Evolutionary conservation across 2,113 vertebrate genomes (phyloP).

Genomic region (Pachycephala philippinensis): DNA sequence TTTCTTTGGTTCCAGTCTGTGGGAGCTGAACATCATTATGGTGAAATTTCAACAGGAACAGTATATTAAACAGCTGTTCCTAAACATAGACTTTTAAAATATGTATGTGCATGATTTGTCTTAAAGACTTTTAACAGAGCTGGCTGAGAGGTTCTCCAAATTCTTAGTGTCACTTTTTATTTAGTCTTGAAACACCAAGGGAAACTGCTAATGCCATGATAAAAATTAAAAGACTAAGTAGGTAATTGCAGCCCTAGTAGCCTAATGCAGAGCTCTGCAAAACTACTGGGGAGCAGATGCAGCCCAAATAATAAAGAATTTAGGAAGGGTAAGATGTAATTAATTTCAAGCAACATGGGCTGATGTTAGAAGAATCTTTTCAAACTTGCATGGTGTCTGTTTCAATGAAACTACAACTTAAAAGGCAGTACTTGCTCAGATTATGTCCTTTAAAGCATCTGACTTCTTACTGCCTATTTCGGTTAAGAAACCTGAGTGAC

Average conservation of each 20-base stretch:
- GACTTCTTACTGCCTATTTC: not conserved
- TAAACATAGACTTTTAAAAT: conserved; percentile 10
- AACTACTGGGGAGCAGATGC: not conserved
- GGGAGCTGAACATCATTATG: not conserved
- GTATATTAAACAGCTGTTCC: conserved; percentile 29
- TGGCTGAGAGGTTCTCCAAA: not conserved
- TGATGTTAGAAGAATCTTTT: not conserved
- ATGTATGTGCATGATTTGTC: not conserved
- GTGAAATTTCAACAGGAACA: not conserved
- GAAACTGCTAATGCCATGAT: not conserved
- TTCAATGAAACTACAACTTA: not conserved
- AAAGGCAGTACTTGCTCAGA: not conserved
- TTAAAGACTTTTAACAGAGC: not conserved
- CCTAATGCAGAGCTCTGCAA: not conserved
- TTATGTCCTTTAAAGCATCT: not conserved
- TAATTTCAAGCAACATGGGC: not conserved
- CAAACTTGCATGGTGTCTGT: not conserved
- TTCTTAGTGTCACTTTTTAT: not conserved
- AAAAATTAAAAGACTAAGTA: not conserved
- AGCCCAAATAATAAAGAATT: not conserved
- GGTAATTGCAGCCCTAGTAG: not conserved
- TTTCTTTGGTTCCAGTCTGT: not conserved
- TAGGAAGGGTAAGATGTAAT: not conserved
- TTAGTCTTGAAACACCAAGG: not conserved
- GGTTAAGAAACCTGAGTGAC: not conserved